Percentiles rank a stretch among this genome's conserved stretches.
Conservation (phyloP, 1,140 invertebrate genomes). For the Mylabris phalerata region DNA sequence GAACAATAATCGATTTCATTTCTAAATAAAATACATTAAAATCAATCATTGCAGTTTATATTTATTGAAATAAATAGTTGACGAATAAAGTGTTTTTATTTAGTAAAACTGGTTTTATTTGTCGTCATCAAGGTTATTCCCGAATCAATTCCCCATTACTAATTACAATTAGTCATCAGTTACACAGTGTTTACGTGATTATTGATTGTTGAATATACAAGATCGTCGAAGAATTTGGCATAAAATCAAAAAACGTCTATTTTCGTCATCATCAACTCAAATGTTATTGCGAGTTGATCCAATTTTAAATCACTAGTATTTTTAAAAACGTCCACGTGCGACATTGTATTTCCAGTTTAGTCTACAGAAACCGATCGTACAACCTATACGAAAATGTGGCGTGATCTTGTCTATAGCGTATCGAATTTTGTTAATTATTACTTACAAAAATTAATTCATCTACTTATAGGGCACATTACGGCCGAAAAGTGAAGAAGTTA, state of each 20-base stretch:
- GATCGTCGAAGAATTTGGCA: slow-evolving; percentile 1
- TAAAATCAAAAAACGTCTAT: slow-evolving; percentile 8
- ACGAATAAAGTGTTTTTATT: too few relatives aligned
- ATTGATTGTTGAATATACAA: background rate
- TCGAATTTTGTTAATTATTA: background rate
- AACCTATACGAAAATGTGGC: slow-evolving; percentile 2
- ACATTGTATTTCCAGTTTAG: background rate
- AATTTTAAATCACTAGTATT: slow-evolving; percentile 10
- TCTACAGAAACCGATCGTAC: background rate
- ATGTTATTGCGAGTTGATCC: slow-evolving; percentile 10
- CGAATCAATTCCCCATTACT: slow-evolving; percentile 2
- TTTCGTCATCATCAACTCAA: background rate
- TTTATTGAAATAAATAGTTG: too few relatives aligned
- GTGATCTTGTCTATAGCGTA: slow-evolving; percentile 10
- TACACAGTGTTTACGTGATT: slow-evolving; percentile 4
- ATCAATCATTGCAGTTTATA: too few relatives aligned
- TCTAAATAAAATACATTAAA: too few relatives aligned
- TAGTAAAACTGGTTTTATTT: too few relatives aligned
- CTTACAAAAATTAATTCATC: background rate
- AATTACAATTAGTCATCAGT: slow-evolving; percentile 8
- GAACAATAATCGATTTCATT: too few relatives aligned
- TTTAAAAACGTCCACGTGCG: slow-evolving; percentile 6
- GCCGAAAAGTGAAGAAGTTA: slow-evolving; percentile 7
- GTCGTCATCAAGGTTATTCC: too few relatives aligned
- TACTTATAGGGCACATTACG: slow-evolving; percentile 2